phyloP scores from a whole-genome alignment of 2,113 vertebrate species.

The Hyaena hyaena region DNA sequence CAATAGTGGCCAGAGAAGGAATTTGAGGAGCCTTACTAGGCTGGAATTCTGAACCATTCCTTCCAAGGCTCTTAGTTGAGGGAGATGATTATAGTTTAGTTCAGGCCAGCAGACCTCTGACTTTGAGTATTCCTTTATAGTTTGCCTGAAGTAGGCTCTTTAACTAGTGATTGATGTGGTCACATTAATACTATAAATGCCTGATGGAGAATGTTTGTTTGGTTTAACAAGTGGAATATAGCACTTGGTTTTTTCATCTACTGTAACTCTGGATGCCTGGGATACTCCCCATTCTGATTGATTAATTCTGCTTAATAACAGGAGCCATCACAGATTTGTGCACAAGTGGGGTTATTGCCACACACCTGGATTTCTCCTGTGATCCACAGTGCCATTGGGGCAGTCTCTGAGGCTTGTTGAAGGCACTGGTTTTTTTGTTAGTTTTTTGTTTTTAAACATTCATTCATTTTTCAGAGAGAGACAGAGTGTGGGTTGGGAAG shows the following conservation, averaged over 20 bases:
- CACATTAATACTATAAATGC: conserved; percentile 75
- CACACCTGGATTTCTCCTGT: conserved; percentile 60
- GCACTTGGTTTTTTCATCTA: conserved; percentile 86
- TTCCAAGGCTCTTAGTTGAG: conserved; percentile 84
- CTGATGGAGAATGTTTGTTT: conserved; percentile 76
- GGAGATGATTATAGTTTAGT: conserved; percentile 82
- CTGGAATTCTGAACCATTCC: conserved; percentile 41
- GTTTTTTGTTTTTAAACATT: no score
- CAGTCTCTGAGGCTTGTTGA: conserved; percentile 77
- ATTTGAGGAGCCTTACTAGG: not conserved
- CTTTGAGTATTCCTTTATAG: conserved; percentile 84
- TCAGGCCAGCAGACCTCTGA: conserved; percentile 84
- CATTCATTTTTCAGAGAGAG: no score
- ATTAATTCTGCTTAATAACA: not conserved
- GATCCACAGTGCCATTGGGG: conserved; percentile 76
- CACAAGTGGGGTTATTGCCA: conserved; percentile 83
- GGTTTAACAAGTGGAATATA: conserved; percentile 82
- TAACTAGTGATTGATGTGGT: conserved; percentile 82
- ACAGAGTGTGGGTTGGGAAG: no score
- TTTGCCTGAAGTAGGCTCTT: conserved; percentile 79
- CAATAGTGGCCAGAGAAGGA: not conserved
- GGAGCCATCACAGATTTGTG: conserved; percentile 75
- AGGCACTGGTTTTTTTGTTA: conserved; percentile 47
- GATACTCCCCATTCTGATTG: conserved; percentile 37
- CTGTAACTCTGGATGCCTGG: conserved; percentile 84